Base-by-base conservation (phyloP, 1,140 invertebrate species). In the Calephelis nemesis region DNA sequence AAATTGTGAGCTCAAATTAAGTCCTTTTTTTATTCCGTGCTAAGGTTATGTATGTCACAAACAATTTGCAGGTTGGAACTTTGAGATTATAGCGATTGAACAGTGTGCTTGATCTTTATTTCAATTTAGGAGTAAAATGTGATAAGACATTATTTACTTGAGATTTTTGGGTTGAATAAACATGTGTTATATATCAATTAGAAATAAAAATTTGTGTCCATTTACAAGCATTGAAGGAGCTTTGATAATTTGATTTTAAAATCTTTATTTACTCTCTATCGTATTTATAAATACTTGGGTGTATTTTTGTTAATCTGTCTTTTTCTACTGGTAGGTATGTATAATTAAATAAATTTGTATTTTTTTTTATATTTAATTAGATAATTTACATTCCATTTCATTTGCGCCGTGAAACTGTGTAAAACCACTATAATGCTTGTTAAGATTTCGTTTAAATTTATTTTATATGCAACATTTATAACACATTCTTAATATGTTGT, bases 1-100 rank as follows among this genome's bases (percentile, higher is more conserved):
- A 69, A 72, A 66, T 69, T 72, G 63, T 65, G 67, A 65, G 63
- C 70, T 66, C 66, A 72, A 68, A 68, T 47, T 15, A 47, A 30
- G 30, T 52, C 12, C 54, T 30, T 47, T 54, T 54, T n/a, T 13
- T 58, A 67, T 65, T 15, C 30, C 15, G 50, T 60, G 65, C 54
- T 60, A 39, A 54, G 9, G 8, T 39, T 6, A n/a, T 5, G 7
- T n/a, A 39, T 60, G 58, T 40, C 54, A 60, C 54, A 60, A 58
- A 60, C 30, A 39, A 30, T n/a, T 60, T 19, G 30, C 19, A n/a
- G 58, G n/a, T 30, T 60, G n/a, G 54, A 60, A 60, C 54, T 60
- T 10, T 40, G 54, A 60, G 54, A 60, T 60, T 60, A 60, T 60
- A 60, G 11, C 39, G 12, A 58, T 63, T 68, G 60, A 63, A 50